Evolutionary conservation across 2,113 vertebrate species (phyloP), one percentile per base, ranked within the genome.

Genomic region (Tursiops truncatus): DNA sequence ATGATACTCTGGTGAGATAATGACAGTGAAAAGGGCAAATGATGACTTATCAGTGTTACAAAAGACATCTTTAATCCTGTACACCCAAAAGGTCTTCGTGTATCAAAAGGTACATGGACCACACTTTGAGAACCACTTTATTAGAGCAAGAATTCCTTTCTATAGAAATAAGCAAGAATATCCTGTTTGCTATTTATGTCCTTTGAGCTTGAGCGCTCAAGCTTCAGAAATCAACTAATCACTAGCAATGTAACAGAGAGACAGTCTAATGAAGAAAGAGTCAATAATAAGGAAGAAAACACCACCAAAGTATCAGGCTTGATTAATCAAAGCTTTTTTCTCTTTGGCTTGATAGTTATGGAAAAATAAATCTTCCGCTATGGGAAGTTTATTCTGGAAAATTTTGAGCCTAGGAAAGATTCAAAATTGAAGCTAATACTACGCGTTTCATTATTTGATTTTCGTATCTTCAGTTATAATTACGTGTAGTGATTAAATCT

Each of bases 401-500:
- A 80, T 60, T 8, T 85, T 44, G 15, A 68, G 33, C 18, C 33
- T 65, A 60, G 81, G 38, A 31, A 91, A 56, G 10, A 79, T 65
- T 94, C 58, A 53, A 80, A 80, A 50, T 28, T 68, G 31, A 90
- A 80, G 41, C n/a, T 87, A 89, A 79, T 5, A 58, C n/a, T 82
- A 47, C 3, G n/a, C 7, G 17, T 79, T 92, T 87, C 50, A 47
- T 50, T 56, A 92, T 77, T 89, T 89, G 28, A 68, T 33, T n/a
- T 87, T 89, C 74, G 2, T 92, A 70, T 73, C 79, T 92, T 96
- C 38, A 58, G 53, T 94, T 85, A 79, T 88, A 47, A 74, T 93
- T 95, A 95, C 50, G 8, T 53, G 12, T 53, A 25, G 38, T 94
- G 67, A 95, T 94, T 95, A 96, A 89, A 92, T 92, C 47, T 80